A percentile compares a stretch with the other conserved stretches of the same genome.
phyloP scores from a whole-genome alignment of 2,113 vertebrate genomes.

The Scortum barcoo region DNA sequence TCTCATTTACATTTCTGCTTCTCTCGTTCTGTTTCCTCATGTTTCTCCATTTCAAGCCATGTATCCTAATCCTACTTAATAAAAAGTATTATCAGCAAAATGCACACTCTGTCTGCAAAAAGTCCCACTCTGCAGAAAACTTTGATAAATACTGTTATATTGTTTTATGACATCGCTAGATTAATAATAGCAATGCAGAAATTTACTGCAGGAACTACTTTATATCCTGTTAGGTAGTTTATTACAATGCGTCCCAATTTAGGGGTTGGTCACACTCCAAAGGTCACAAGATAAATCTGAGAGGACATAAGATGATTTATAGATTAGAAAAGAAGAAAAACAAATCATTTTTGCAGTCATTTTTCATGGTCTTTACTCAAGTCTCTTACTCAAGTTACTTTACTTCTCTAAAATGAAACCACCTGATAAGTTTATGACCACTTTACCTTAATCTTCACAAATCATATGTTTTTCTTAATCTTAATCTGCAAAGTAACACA shows the following conservation, averaged over 20 bases:
- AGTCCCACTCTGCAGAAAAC: not conserved
- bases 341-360: not conserved
- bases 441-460: no score
- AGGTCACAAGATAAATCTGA: not conserved
- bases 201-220: not conserved
- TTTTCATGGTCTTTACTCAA: not conserved
- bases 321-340: not conserved
- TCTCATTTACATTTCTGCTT: slow-evolving; percentile 46
- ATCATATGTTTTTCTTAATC: not conserved
- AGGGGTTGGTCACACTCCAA: no score
- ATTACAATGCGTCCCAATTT: not conserved
- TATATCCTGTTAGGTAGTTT: not conserved
- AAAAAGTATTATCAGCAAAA: not conserved
- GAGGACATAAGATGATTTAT: not conserved
- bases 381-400: not conserved
- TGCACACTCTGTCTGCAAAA: not conserved
- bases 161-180: not conserved
- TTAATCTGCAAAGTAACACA: not conserved
- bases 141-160: not conserved
- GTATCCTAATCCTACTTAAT: not conserved
- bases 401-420: not conserved
- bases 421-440: not conserved
- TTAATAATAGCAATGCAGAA: not conserved
- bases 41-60: not conserved
- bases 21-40: slow-evolving; percentile 6